Conservation (phyloP, 35 echinoderm and acorn worm genomes). For the Lytechinus variegatus region DNA sequence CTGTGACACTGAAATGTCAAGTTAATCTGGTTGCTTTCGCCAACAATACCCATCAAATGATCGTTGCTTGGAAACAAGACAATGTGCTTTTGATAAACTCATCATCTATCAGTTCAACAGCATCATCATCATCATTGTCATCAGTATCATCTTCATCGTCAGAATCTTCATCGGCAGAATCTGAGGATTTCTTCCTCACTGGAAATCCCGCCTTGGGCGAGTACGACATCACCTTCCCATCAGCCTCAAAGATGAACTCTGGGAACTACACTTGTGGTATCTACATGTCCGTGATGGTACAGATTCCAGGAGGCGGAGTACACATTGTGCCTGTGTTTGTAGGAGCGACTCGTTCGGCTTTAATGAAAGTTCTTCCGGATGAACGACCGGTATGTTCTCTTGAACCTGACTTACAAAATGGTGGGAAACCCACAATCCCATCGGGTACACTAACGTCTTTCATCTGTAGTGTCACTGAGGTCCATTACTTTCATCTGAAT, state of each 20-base stretch:
- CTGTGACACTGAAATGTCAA: neutral
- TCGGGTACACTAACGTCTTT: neutral
- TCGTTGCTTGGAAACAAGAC: neutral
- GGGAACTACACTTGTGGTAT: conserved; percentile 4
- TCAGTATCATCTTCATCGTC: neutral
- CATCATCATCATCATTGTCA: neutral
- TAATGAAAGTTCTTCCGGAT: neutral
- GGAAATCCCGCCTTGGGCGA: neutral
- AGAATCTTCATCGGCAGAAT: neutral
- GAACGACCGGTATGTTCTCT: neutral
- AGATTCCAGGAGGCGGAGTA: neutral
- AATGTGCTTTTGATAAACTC: neutral
- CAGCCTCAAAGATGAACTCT: neutral
- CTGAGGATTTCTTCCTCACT: neutral
- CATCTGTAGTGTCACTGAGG: neutral
- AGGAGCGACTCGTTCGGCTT: neutral
- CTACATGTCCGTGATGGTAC: neutral
- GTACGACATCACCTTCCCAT: neutral
- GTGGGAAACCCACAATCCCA: neutral
- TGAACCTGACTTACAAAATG: neutral
- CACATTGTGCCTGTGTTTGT: neutral
- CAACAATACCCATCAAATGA: neutral
- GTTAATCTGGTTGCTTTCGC: neutral
- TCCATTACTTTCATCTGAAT: neutral
- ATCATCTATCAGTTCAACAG: neutral